A percentile compares a stretch with the other conserved stretches of the same genome.
Evolutionary conservation across 2,113 vertebrate species (phyloP).

Genomic region (Psittacula cyanocephala): DNA sequence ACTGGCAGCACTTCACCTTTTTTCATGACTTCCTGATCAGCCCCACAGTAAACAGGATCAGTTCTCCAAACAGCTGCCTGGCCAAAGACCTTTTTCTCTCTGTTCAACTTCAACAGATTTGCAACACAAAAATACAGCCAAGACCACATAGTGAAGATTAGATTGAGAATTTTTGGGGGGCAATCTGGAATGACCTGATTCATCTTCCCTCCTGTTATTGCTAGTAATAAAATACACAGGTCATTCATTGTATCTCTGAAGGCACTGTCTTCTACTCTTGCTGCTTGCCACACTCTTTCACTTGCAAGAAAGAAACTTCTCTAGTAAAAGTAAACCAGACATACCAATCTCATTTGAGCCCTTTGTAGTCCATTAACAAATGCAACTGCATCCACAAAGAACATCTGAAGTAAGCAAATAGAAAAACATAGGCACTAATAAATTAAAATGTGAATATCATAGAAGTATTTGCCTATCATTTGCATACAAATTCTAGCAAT

Average conservation of each 20-base stretch:
- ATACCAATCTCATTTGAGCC: not conserved
- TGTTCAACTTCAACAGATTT: not conserved
- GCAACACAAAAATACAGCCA: not conserved
- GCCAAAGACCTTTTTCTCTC: not conserved
- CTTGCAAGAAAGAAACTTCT: not conserved
- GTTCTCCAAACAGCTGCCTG: not conserved
- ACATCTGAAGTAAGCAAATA: not conserved
- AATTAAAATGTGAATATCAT: not conserved
- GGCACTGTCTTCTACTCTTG: not conserved
- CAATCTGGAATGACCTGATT: not conserved
- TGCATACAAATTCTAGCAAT: not conserved
- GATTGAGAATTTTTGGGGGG: rapidly evolving
- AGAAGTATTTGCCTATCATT: not conserved
- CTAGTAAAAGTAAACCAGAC: not conserved
- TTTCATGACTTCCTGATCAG: not conserved
- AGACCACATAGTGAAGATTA: not conserved
- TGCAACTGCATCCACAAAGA: not conserved
- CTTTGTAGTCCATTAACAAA: not conserved
- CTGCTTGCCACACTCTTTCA: not conserved
- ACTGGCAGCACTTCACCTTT: not conserved
- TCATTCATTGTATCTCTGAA: not conserved
- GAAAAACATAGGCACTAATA: not conserved
- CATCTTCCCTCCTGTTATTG: not conserved
- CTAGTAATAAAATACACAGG: not conserved
- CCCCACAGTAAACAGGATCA: not conserved